A percentile compares a stretch with the other conserved stretches of the same genome.
phyloP scores from a whole-genome alignment of 1,140 invertebrate species.

The Penaeus japonicus region DNA sequence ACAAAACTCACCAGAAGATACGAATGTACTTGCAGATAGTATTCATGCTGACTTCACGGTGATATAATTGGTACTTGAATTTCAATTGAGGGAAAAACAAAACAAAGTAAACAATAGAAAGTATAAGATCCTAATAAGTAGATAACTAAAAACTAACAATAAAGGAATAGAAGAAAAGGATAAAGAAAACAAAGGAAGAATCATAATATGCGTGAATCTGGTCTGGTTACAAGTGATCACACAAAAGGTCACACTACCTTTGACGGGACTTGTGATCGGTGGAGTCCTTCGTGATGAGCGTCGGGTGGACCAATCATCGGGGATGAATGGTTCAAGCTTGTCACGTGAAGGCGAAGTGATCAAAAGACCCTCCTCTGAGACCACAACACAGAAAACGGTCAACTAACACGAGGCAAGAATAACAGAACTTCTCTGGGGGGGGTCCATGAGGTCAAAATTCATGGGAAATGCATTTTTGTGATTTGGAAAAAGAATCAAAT shows the following conservation, averaged over 20 bases:
- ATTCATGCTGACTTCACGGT: not conserved
- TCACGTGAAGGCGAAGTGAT: slow-evolving; percentile 59
- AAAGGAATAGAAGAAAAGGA: too few relatives aligned
- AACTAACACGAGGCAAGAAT: slow-evolving; percentile 51
- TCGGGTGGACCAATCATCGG: slow-evolving; percentile 56
- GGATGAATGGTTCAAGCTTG: slow-evolving; percentile 57
- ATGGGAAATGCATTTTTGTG: not conserved
- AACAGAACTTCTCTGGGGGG: slow-evolving; percentile 29
- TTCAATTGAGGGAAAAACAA: too few relatives aligned
- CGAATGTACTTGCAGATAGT: not conserved
- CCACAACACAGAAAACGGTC: slow-evolving; percentile 58
- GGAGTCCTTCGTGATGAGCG: slow-evolving; percentile 58
- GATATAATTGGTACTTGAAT: too few relatives aligned
- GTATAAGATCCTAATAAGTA: too few relatives aligned
- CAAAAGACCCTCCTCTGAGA: slow-evolving; percentile 59
- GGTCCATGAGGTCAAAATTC: slow-evolving; percentile 14
- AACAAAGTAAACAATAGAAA: too few relatives aligned
- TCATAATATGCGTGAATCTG: not conserved
- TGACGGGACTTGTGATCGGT: slow-evolving; percentile 58
- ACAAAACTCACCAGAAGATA: too few relatives aligned
- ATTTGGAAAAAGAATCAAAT: not conserved
- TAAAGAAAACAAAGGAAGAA: not conserved
- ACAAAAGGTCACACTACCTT: slow-evolving; percentile 52
- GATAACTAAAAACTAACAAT: too few relatives aligned
- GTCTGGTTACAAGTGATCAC: too few relatives aligned